Percentiles rank a stretch among this genome's conserved stretches.
Evolutionary conservation across 2,797 vertebrate species (phyloP).

Genomic region (Tapirus indicus): DNA sequence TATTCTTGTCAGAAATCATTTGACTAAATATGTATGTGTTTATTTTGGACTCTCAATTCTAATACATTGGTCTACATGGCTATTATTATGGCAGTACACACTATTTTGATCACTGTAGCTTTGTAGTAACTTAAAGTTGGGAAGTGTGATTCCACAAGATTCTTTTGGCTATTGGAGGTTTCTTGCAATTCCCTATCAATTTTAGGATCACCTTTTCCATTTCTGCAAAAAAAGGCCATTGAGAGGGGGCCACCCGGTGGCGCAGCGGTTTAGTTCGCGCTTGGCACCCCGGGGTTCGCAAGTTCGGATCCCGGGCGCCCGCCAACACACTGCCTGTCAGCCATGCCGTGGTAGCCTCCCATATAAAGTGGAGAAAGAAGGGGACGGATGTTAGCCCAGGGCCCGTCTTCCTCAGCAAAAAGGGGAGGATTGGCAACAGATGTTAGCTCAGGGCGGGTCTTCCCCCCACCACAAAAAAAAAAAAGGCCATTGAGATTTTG

Average conservation of each 20-base stretch:
- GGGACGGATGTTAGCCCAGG: too few species aligned
- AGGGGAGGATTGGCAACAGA: too few species aligned
- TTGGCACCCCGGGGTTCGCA: too few species aligned
- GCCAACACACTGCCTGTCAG: too few species aligned
- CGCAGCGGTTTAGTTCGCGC: too few species aligned
- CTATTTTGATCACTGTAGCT: background rate
- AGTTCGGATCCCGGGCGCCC: too few species aligned
- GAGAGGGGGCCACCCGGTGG: background rate
- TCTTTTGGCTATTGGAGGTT: background rate
- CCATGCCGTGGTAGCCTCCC: too few species aligned
- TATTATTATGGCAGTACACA: background rate
- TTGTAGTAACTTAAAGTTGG: background rate
- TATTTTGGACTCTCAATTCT: background rate
- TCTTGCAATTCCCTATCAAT: constrained; percentile 11
- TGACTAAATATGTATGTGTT: background rate
- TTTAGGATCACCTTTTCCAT: constrained; percentile 19
- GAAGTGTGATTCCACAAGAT: background rate
- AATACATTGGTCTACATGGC: background rate
- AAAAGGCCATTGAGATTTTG: background rate
- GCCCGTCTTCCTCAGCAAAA: too few species aligned
- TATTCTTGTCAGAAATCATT: background rate
- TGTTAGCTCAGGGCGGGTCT: too few species aligned
- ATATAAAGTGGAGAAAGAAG: too few species aligned
- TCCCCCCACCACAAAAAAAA: too few species aligned
- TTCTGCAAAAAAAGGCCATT: background rate